Evolutionary conservation across 1,140 invertebrate species (phyloP), one percentile per base, ranked within the genome.

Genomic region (Penaeus indicus): DNA sequence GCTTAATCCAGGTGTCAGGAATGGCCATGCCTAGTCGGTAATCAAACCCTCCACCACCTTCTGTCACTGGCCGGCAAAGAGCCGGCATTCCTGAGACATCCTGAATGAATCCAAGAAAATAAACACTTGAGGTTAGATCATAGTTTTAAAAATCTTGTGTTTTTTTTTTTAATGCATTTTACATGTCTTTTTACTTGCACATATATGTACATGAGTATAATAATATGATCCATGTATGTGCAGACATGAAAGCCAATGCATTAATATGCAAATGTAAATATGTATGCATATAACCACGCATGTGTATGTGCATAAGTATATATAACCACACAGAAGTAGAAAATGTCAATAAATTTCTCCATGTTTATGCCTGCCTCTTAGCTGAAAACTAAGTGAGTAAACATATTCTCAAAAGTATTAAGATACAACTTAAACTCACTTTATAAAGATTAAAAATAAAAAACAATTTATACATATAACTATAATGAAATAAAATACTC

Each of bases 21-120:
- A 99, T 97, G 18, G 98, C 97, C 99, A 99, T 99, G 32, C 96
- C 98, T 25, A 99, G 94, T 62, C 99, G 95, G 94, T 98, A 99
- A 93, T 99, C 99, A 93, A 99, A 99, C 3, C 99, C 99, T 85
- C 95, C 94, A 16, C 98, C 98, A 72, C 98, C 99, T 94, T 99
- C 98, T 27, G 93, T 92, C 0, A 99, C 95, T 2, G 98, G 98
- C 5, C 98, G 94, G 92, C 99, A 99, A 27, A 98, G 94, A 19
- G 95, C 98, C 62, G 99, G 99, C 99, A 99, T 99, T 72, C 99
- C 99, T 79, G 97, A 99, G 0, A 99, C 99, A 94, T 99, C 99
- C 95, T 96, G 89, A 13, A 92, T 64, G 64, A 62, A 81, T 3
- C 13, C 11, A n/a, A 42, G 85, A 5, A 77, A 87, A 21, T 25